Evolutionary conservation across 1,140 invertebrate species (phyloP).

Genomic region (Drosophila erecta): DNA sequence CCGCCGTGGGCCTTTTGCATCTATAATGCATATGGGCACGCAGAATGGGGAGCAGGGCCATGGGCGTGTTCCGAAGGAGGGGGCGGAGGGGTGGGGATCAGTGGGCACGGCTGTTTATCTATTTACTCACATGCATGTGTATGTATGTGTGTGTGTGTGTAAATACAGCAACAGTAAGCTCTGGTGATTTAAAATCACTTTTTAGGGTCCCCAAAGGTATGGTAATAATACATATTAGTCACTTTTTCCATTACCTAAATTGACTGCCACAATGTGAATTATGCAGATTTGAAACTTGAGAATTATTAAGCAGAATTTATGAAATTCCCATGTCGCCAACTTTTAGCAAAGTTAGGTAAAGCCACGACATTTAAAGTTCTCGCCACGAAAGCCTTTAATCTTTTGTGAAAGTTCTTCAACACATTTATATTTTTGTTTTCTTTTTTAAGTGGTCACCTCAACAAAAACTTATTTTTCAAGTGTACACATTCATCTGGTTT

Average conservation of each 20-base stretch:
- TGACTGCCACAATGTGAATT: background rate
- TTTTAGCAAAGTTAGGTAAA: constrained; percentile 1
- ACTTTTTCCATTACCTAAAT: background rate
- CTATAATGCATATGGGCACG: constrained; percentile 28
- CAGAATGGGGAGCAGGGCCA: background rate
- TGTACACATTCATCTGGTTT: background rate
- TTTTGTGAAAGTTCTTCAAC: constrained; percentile 3
- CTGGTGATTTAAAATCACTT: background rate
- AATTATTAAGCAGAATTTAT: background rate
- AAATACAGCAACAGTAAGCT: constrained; percentile 1
- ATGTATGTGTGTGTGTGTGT: background rate
- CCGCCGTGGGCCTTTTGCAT: constrained; percentile 30
- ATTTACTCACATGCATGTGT: constrained; percentile 1
- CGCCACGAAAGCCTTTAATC: constrained; percentile 1
- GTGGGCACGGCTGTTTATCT: background rate
- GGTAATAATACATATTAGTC: background rate
- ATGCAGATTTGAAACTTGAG: background rate
- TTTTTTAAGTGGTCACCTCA: constrained; percentile 2
- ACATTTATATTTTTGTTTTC: background rate
- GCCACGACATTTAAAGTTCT: background rate
- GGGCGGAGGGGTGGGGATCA: background rate
- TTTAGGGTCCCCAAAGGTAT: background rate
- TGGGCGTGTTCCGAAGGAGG: background rate
- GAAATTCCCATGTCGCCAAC: background rate
- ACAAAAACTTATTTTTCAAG: background rate